Evolutionary conservation across 2,888 invertebrate species (phyloP).

Genomic region (Arrhopalites spinosus): DNA sequence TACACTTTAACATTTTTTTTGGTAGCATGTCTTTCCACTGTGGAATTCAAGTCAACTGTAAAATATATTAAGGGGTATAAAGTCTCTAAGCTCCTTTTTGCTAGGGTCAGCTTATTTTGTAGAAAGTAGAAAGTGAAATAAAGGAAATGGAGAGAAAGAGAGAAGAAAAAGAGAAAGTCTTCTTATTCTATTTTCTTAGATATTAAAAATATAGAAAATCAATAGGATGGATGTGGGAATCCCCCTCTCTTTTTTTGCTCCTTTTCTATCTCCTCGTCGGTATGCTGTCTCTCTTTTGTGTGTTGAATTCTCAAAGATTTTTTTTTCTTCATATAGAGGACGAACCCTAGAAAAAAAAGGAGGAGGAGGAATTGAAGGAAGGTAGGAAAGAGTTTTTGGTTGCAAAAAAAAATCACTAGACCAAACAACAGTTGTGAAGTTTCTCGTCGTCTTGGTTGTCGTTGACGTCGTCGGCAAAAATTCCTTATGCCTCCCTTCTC

Average conservation of each 20-base stretch:
- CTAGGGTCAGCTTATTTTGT: not conserved
- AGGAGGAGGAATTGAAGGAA: not conserved
- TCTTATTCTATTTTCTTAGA: not conserved
- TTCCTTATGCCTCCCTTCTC: slow-evolving; percentile 4
- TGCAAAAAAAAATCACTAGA: slow-evolving; percentile 37
- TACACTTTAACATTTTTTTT: too few relatives aligned
- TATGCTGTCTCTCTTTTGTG: not conserved
- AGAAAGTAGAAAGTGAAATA: not conserved
- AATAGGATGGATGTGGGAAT: slow-evolving; percentile 22
- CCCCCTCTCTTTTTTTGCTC: slow-evolving; percentile 10
- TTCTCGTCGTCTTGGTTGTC: slow-evolving; percentile 29
- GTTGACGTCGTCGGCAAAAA: slow-evolving; percentile 7
- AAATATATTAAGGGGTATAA: not conserved
- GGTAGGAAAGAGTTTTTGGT: not conserved
- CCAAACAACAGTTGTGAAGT: slow-evolving; percentile 44
- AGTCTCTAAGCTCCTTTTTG: not conserved
- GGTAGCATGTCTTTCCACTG: too few relatives aligned
- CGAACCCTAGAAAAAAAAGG: not conserved
- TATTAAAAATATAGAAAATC: slow-evolving; percentile 25
- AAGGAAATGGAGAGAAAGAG: too few relatives aligned
- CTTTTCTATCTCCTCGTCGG: not conserved
- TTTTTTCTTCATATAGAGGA: not conserved
- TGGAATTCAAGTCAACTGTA: too few relatives aligned
- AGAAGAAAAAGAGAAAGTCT: not conserved
- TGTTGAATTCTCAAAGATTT: not conserved